Evolutionary conservation across 2,888 invertebrate species (phyloP), one percentile per base, ranked within the genome.

Genomic region (Limnephilus auricula): DNA sequence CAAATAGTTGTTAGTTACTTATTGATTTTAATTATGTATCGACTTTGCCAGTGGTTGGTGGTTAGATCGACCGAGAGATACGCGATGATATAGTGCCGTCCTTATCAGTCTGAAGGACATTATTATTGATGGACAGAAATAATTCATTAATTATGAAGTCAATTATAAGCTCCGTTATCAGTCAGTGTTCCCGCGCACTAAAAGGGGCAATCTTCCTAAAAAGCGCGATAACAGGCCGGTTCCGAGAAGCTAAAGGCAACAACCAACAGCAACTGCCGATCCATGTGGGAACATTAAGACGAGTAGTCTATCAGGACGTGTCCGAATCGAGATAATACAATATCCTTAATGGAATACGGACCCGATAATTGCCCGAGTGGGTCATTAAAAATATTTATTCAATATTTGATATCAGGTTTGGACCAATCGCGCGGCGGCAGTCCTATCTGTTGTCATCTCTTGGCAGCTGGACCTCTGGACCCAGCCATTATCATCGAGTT

Each of bases 301-400:
- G 45, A 79, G 92, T 92, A 92, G 92, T 92, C 92, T 92, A 92
- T 92, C 92, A 83, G 85, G 31, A 90, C 89, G 89, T 90, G 92
- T 92, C 92, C 90, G 84, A 89, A 85, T 88, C 89, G 83, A 89
- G 92, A 92, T 92, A 87, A 90, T 85, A 79, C 80, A 50, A 85
- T 84, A 89, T 90, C 90, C 92, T 89, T 92, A 92, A 92, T 92
- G 92, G 92, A 92, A 80, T 84, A 79, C 91, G 87, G 88, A 79
- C 78, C 40, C 90, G 91, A 92, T 92, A 92, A 91, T 88, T 90
- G 87, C 86, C 90, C 78, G 80, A 78, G 86, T 84, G 82, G 89
- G 78, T 89, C 92, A 91, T 92, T 92, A 92, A 92, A 92, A 91
- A 89, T 92, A 91, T 91, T 90, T 90, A 91, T 91, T 91, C 91